Evolutionary conservation across 1,140 invertebrate species (phyloP), one percentile per base, ranked within the genome.

Genomic region (Coelopa frigida): DNA sequence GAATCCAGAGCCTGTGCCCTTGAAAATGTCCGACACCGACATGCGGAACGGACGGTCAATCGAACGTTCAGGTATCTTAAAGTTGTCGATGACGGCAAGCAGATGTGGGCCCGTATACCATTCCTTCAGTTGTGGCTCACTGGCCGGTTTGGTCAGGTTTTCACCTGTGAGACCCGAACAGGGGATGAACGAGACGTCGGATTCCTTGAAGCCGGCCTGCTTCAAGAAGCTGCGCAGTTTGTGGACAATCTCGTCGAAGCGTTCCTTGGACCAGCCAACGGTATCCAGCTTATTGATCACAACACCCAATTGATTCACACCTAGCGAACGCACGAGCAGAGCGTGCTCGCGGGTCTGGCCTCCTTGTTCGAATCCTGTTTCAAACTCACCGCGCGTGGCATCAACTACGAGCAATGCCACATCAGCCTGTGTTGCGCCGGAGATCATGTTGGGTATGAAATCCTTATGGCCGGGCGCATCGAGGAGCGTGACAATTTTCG

Each of bases 401-500:
- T 99, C 94, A 1, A 99, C 88, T 1, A 99, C 96, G 12, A 99
- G 73, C 29, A 99, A 73, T 23, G 93, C 94, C 6, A 94, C 94
- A 76, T 99, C 96, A 21, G 96, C 95, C 73, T 98, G 93, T 10
- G 92, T 88, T 21, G 94, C 92, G 37, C 94, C 94, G 23, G 85
- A 93, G 47, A 99, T 99, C 95, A 99, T 98, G 61, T 98, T 98
- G 1, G 96, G 95, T 61, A 99, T 98, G 64, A 99, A 99, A 72
- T 99, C 84, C 74, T 87, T 94, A 70, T 99, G 96, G 0, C 96
- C 96, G 3, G 96, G 96, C 40, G 95, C 94, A 78, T 99, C 96
- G 17, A 99, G 70, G 35, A 99, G 72, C 4, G 86, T 89, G 2
- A 76, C 72, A 39, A 78, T 76, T 72, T 92, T 94, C 12, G 81